phyloP scores from a whole-genome alignment of 2,113 vertebrate species.

The Elgaria multicarinata region DNA sequence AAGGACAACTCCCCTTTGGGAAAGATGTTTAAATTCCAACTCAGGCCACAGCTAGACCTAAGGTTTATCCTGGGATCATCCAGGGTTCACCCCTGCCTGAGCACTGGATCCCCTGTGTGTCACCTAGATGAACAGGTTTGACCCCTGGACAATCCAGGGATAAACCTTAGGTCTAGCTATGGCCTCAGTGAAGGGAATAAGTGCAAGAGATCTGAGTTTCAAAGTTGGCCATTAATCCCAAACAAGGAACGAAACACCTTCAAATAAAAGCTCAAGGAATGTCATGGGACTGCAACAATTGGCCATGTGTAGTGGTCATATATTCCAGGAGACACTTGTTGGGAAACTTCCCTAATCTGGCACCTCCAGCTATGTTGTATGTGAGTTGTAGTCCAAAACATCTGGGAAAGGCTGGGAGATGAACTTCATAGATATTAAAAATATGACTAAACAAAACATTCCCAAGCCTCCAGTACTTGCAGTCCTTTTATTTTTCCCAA shows the following conservation, averaged over 20 bases:
- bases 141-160: too few species aligned
- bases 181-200: background rate
- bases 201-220: background rate
- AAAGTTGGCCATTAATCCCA: background rate
- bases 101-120: too few species aligned
- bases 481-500: background rate
- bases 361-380: too few species aligned
- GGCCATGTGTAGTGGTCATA: background rate
- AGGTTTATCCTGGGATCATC: too few species aligned
- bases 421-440: background rate
- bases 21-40: background rate
- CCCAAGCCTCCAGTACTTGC: background rate
- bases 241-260: background rate
- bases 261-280: background rate
- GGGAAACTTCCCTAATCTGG: background rate
- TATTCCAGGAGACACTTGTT: background rate
- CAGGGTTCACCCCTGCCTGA: too few species aligned
- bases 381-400: too few species aligned
- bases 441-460: background rate
- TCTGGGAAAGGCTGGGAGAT: background rate
- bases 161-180: too few species aligned
- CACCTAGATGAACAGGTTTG: too few species aligned
- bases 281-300: background rate
- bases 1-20: background rate
- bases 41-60: too few species aligned